Conservation (phyloP, 2,888 invertebrate species). For the Callimorpha dominula region DNA sequence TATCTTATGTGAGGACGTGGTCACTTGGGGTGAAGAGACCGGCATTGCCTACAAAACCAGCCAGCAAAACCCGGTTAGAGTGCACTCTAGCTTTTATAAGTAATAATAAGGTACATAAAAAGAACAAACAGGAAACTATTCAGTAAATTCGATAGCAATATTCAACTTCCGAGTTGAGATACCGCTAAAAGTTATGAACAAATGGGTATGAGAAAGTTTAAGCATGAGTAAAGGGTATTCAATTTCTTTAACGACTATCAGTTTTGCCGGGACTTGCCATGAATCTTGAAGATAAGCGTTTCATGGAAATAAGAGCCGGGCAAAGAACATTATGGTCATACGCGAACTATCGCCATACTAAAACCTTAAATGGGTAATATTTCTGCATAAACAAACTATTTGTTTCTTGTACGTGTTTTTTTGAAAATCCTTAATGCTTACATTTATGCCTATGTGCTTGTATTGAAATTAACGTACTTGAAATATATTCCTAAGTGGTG, state of each 20-base stretch:
- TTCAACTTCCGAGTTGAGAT: conserved; percentile 19
- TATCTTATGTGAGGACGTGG: not conserved
- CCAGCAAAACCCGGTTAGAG: not conserved
- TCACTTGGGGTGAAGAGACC: not conserved
- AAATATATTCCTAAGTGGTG: conserved; percentile 1
- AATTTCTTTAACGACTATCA: conserved; percentile 81
- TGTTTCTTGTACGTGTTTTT: conserved; percentile 59
- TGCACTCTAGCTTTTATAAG: not conserved
- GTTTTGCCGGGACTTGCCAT: conserved; percentile 74
- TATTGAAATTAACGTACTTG: not conserved
- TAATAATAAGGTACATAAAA: not conserved
- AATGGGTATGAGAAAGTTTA: conserved; percentile 64
- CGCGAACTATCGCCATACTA: conserved; percentile 69
- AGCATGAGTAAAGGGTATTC: conserved; percentile 75
- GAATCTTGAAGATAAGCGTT: conserved; percentile 81
- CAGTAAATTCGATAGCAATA: conserved; percentile 9
- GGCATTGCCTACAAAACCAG: not conserved
- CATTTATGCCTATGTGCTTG: conserved; percentile 32
- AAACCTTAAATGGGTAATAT: conserved; percentile 68
- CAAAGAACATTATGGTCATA: conserved; percentile 72
- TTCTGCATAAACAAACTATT: conserved; percentile 69
- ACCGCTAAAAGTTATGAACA: conserved; percentile 55
- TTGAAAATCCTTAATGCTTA: conserved; percentile 40
- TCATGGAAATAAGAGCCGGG: conserved; percentile 78
- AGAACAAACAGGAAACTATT: not conserved